A percentile compares a stretch with the other conserved stretches of the same genome.
These are phyloP conservation scores for Cynocephalus volans DNA, from an alignment of 2,113 vertebrate genomes.

Conservation along the genomic window DNA sequence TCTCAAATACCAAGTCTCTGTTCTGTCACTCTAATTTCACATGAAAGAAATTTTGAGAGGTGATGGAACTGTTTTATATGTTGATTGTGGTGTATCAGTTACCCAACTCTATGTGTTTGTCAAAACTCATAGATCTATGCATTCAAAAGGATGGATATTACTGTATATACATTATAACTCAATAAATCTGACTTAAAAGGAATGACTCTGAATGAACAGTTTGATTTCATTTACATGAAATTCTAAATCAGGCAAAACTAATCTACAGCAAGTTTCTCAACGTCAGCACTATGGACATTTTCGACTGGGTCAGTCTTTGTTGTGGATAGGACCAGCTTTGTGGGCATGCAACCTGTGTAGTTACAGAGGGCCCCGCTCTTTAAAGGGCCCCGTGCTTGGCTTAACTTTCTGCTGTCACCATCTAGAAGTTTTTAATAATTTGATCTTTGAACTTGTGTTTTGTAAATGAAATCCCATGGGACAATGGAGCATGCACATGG, in stretches of 20 bases:
- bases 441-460: not conserved
- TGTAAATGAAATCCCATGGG: not conserved
- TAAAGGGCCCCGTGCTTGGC: not conserved
- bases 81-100: not conserved
- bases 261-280: not conserved
- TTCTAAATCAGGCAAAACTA: not conserved
- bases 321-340: not conserved
- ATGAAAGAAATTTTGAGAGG: not conserved
- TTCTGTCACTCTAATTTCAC: not conserved
- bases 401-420: not conserved
- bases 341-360: not conserved
- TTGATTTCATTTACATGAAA: not conserved
- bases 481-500: not conserved
- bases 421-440: constrained; percentile 10
- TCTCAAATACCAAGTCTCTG: not conserved
- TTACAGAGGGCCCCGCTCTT: not conserved
- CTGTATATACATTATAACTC: not conserved
- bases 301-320: not conserved
- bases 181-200: not conserved
- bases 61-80: not conserved
- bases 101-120: not conserved
- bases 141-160: not conserved
- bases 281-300: not conserved
- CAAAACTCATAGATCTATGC: constrained; percentile 10
- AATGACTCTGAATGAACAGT: not conserved